Evolutionary conservation across 2,113 vertebrate genomes (phyloP).

Genomic region (Phylloscopus trochilus): DNA sequence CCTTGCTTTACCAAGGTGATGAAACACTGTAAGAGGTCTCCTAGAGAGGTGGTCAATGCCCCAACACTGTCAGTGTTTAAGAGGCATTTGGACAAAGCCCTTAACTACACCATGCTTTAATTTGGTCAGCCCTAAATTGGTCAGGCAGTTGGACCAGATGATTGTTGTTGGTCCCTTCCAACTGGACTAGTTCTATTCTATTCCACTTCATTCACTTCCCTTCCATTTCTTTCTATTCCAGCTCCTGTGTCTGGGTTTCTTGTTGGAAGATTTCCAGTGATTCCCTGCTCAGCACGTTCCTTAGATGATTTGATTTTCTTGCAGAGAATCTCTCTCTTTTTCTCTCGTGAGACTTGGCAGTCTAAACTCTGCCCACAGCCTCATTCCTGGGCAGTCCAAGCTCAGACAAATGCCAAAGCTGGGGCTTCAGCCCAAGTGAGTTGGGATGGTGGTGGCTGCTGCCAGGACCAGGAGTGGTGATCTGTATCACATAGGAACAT

Average conservation of each 20-base stretch:
- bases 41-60: background rate
- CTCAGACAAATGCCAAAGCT: background rate
- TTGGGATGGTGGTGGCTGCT: background rate
- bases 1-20: background rate
- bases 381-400: background rate
- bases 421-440: accelerated
- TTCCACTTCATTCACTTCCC: background rate
- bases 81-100: background rate
- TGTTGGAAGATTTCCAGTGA: background rate
- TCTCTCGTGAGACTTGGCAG: background rate
- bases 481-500: background rate
- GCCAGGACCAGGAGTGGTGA: background rate
- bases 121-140: background rate
- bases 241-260: background rate
- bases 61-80: background rate
- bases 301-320: background rate
- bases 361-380: background rate
- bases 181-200: background rate
- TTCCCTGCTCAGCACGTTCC: background rate
- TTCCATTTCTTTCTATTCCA: background rate
- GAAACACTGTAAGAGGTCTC: background rate
- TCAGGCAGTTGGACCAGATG: background rate
- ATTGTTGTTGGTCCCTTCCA: background rate
- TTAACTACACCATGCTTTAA: background rate
- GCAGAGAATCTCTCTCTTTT: background rate